Evolutionary conservation across 2,888 invertebrate species (phyloP), one percentile per base, ranked within the genome.

Genomic region (Nysson spinosus): DNA sequence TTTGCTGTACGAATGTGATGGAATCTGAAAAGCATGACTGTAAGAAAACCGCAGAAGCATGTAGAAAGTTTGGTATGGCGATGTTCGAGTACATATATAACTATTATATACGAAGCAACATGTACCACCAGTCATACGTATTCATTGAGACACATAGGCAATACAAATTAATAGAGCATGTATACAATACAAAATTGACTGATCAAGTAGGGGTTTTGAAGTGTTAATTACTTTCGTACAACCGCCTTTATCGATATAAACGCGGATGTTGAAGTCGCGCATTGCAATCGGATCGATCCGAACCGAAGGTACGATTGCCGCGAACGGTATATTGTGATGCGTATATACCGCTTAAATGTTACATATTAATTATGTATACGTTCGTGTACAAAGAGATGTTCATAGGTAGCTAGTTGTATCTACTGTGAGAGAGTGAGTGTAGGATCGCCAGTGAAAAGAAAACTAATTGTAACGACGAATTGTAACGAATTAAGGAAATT

Each of bases 201-300:
- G 75, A 77, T 75, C 65, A 61, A 71, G 61, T 77, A 72, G 68
- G 56, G 68, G 28, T 39, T 68, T 56, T 49, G 67, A 62, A 64
- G 55, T 65, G 50, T 73, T 74, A 39, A 14, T 62, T 69, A 69
- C 74, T 78, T 71, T 79, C 69, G 75, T 81, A 73, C 72, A 65
- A 70, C 69, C 72, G 70, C 74, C 78, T 79, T 81, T 77, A 67
- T 74, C 73, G 66, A 50, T 55, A 67, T 72, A 73, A 77, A 74
- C 75, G 70, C 69, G 75, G 66, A 52, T 58, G 16, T 37, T 54
- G 49, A 44, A 47, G 39, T 50, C 7, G 14, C 43, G 37, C 17
- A 37, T 24, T 37, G n/a, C n/a, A 34, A 57, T 49, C 24, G 26
- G 42, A 50, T 35, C 11, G 34, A 37, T 49, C n/a, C 39, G 5